Percentiles rank a stretch among this genome's conserved stretches.
Conservation (phyloP, 23 tunicate genomes). For the Oikopleura vanhoeffeni region DNA sequence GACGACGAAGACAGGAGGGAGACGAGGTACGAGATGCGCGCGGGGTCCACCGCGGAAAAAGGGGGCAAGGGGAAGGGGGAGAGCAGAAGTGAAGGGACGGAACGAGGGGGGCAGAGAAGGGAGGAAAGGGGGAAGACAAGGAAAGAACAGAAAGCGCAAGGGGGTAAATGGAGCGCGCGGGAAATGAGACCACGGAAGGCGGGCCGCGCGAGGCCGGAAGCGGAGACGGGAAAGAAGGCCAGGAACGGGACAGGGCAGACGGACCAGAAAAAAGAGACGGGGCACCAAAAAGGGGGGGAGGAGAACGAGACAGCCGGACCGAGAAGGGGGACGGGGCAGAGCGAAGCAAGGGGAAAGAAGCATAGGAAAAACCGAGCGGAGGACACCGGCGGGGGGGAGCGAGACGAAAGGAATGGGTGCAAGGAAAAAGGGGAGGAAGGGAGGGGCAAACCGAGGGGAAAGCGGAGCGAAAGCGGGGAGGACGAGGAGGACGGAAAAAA, state of each 20-base stretch:
- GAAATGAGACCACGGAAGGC: background rate
- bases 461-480: background rate
- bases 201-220: background rate
- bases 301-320: background rate
- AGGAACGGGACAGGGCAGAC: background rate
- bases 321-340: background rate
- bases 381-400: background rate
- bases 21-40: too few relatives aligned
- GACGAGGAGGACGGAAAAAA: conserved; percentile 4
- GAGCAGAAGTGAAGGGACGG: background rate
- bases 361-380: background rate
- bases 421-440: background rate
- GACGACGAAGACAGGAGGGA: too few relatives aligned
- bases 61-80: too few relatives aligned
- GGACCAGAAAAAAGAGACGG: background rate
- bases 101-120: background rate
- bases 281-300: background rate
- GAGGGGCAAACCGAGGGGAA: background rate
- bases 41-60: too few relatives aligned
- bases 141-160: background rate
- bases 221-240: background rate
- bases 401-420: background rate
- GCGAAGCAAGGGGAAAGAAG: background rate
- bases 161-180: background rate
- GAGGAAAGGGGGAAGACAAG: background rate